Conservation (phyloP, 2,888 invertebrate species). For the Stegophylla sp. region DNA sequence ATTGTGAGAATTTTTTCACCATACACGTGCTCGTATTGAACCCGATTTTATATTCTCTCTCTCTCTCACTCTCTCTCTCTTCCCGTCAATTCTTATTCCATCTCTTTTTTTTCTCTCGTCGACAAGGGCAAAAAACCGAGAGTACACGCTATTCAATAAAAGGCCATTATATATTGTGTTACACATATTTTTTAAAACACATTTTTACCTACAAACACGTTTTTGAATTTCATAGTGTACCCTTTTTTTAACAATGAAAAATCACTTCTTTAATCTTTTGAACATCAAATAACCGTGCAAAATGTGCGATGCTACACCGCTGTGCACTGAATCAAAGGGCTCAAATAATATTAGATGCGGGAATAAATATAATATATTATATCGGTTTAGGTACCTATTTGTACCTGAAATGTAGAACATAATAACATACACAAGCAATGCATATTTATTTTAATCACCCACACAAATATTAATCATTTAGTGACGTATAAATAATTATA, state of each 20-base stretch:
- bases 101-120: neutral
- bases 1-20: neutral
- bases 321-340: too few species aligned
- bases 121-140: neutral
- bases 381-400: too few species aligned
- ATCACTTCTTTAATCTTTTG: slow-evolving; percentile 18
- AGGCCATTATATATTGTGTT: neutral
- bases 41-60: neutral
- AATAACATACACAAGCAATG: too few species aligned
- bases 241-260: slow-evolving; percentile 38
- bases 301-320: too few species aligned
- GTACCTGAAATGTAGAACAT: too few species aligned
- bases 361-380: too few species aligned
- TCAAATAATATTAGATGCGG: too few species aligned
- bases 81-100: too few species aligned
- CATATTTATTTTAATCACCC: too few species aligned
- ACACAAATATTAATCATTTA: too few species aligned
- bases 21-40: neutral
- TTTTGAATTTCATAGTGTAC: slow-evolving; percentile 16
- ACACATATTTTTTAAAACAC: slow-evolving; percentile 23
- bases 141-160: slow-evolving; percentile 37
- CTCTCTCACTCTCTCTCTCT: neutral
- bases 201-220: neutral
- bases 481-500: too few species aligned
- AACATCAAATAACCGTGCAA: neutral